Percentiles rank a stretch among this genome's conserved stretches.
Evolutionary conservation across 1,140 invertebrate genomes (phyloP).

Genomic region (Lordiphosa stackelbergi): DNA sequence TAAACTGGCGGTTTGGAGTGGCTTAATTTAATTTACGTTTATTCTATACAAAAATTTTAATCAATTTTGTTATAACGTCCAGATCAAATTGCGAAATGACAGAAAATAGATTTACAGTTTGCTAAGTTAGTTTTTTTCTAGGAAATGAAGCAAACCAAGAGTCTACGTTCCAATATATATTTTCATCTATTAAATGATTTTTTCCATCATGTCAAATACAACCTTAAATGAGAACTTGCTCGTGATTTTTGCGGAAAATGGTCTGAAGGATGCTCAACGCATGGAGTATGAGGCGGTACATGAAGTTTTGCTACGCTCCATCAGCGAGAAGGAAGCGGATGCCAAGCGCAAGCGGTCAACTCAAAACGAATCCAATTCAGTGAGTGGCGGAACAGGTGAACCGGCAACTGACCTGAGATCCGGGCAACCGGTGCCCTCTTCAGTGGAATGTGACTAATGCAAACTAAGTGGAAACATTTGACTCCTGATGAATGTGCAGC

Average conservation of each 20-base stretch:
- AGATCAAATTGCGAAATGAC: too few relatives aligned
- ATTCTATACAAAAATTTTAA: too few relatives aligned
- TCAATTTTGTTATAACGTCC: too few relatives aligned
- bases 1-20: too few relatives aligned
- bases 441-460: constrained; percentile 23
- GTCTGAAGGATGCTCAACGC: constrained; percentile 21
- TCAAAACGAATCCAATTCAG: background rate
- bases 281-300: constrained; percentile 15
- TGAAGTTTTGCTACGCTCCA: constrained; percentile 8
- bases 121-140: too few relatives aligned
- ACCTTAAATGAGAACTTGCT: too few relatives aligned
- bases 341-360: background rate
- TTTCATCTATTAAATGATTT: too few relatives aligned
- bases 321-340: background rate
- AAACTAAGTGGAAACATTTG: constrained; percentile 48
- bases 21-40: too few relatives aligned
- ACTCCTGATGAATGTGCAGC: constrained; percentile 62
- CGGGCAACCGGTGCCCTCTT: background rate
- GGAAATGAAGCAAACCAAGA: too few relatives aligned
- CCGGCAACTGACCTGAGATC: background rate
- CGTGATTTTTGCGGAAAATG: constrained; percentile 5
- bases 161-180: too few relatives aligned
- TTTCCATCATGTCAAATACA: too few relatives aligned
- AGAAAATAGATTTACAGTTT: too few relatives aligned
- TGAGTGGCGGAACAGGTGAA: background rate